Conservation (phyloP, 2,113 vertebrate genomes). For the Eublepharis macularius region DNA sequence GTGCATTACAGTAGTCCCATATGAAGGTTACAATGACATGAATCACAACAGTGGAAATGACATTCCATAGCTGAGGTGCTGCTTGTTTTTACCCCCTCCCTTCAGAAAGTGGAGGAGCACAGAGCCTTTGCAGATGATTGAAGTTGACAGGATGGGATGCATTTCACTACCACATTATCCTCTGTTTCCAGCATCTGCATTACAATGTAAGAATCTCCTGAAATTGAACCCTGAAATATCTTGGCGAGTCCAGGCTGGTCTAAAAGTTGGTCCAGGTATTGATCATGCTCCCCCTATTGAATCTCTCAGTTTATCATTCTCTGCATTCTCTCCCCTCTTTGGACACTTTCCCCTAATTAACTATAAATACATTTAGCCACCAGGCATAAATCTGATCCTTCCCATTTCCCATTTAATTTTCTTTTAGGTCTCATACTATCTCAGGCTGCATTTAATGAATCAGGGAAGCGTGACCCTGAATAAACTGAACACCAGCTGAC, state of each 20-base stretch:
- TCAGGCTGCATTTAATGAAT: constrained; percentile 49
- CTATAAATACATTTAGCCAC: constrained; percentile 56
- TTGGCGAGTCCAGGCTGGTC: not conserved
- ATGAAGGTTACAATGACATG: too few relatives aligned
- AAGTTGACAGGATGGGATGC: not conserved
- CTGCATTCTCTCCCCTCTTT: not conserved
- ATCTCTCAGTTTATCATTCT: not conserved
- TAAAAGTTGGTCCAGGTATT: not conserved
- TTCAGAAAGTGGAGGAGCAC: too few relatives aligned
- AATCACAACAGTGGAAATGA: too few relatives aligned
- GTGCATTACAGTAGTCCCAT: too few relatives aligned
- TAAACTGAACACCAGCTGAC: constrained; percentile 52
- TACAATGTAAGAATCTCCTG: not conserved
- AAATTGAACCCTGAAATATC: not conserved
- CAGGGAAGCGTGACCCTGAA: constrained; percentile 62
- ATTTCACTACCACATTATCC: not conserved
- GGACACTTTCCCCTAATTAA: constrained; percentile 49
- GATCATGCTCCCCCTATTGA: not conserved
- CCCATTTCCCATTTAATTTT: constrained; percentile 32
- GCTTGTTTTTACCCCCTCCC: too few relatives aligned
- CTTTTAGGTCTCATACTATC: constrained; percentile 27
- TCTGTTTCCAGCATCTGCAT: not conserved
- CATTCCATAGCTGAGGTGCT: too few relatives aligned
- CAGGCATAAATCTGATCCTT: constrained; percentile 59
- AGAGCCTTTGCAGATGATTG: too few relatives aligned